These are phyloP conservation scores for Mirza zaza DNA, from an alignment of 2,113 vertebrate species.

Conservation along the genomic window DNA sequence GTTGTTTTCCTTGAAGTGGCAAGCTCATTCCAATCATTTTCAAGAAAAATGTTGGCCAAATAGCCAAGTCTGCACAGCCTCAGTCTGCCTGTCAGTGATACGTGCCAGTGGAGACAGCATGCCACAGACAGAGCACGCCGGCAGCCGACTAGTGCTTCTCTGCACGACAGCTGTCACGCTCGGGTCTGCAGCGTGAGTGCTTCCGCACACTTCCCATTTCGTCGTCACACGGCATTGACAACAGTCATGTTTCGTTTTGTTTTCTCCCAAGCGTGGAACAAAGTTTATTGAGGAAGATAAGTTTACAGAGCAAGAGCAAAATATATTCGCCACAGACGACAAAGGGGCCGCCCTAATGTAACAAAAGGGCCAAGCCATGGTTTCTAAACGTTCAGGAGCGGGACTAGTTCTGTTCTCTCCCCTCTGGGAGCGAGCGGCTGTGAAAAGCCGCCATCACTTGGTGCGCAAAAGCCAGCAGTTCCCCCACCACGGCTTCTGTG, in stretches of 20 bases:
- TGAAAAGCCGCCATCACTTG: neutral
- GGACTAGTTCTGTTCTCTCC: neutral
- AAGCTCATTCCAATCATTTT: neutral
- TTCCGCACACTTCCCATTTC: neutral
- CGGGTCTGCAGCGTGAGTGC: neutral
- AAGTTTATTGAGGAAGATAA: too few relatives aligned
- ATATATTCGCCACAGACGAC: too few relatives aligned
- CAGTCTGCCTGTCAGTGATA: neutral
- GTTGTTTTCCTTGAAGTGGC: neutral
- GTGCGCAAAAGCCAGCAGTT: fast-evolving
- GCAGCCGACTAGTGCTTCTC: neutral
- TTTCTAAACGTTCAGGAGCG: neutral
- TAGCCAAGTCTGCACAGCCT: neutral
- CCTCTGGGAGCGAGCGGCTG: neutral
- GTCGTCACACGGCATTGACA: too few relatives aligned
- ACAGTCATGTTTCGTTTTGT: neutral
- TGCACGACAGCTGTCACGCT: neutral
- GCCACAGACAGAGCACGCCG: neutral
- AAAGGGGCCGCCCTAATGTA: too few relatives aligned
- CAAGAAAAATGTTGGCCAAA: neutral
- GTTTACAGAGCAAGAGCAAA: too few relatives aligned
- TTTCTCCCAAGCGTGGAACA: too few relatives aligned
- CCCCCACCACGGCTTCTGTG: neutral
- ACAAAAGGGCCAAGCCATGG: too few relatives aligned
- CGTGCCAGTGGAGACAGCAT: fast-evolving